Conservation (phyloP, 2,888 invertebrate species). For the Coleophora deauratella region DNA sequence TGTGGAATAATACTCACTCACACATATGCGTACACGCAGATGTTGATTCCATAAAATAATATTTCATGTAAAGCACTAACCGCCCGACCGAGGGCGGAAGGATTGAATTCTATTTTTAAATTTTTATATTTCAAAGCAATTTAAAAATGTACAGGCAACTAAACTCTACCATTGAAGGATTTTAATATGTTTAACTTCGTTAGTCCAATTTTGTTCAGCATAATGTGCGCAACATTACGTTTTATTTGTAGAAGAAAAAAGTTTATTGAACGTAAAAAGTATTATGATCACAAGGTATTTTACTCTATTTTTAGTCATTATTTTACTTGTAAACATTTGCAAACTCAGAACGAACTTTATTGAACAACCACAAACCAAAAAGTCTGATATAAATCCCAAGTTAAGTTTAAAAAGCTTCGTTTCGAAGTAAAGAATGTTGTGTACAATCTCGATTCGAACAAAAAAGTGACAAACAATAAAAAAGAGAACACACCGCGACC, state of each 20-base stretch:
- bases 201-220: no score
- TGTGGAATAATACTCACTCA: slow-evolving; percentile 42
- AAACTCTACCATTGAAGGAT: no score
- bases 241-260: no score
- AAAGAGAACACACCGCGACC: slow-evolving; percentile 64
- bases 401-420: slow-evolving; percentile 68
- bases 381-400: slow-evolving; percentile 50
- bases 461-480: slow-evolving; percentile 73
- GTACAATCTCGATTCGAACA: slow-evolving; percentile 71
- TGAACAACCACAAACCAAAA: no score
- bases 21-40: slow-evolving; percentile 55
- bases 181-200: no score
- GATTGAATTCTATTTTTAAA: slow-evolving; percentile 72
- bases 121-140: slow-evolving; percentile 66
- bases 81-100: slow-evolving; percentile 68
- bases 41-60: slow-evolving; percentile 75
- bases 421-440: slow-evolving; percentile 74
- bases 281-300: no score
- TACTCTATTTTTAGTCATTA: no score
- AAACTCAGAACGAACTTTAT: slow-evolving; percentile 28
- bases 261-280: no score
- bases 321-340: slow-evolving; percentile 59
- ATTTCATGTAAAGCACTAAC: slow-evolving; percentile 73
- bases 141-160: slow-evolving; percentile 15
- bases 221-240: no score